Base-by-base conservation (phyloP, 2,888 invertebrate species). In the Spisula solida region DNA sequence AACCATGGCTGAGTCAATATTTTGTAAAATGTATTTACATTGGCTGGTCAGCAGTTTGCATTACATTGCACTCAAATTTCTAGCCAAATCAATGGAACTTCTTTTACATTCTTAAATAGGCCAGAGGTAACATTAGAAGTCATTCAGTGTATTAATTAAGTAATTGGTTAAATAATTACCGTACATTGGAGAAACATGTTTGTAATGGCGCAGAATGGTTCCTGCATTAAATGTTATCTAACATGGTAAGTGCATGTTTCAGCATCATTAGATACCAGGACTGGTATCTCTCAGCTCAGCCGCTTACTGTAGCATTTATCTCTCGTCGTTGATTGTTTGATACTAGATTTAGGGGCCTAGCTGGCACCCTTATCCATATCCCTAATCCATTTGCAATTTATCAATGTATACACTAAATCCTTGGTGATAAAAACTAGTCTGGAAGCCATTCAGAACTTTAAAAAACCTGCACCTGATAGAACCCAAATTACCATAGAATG, bases 211-310 rank as follows among this genome's bases (percentile, higher is more conserved):
- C 34, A 31, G 31, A 75, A 16, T 75, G 34, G 20, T 75, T 75
- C 16, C 75, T 34, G 16, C 29, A 75, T 75, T 75, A 75, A 75
- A 25, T 75, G 14, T 75, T 75, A 75, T 75, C 75, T 75, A 34
- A 75, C 34, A 75, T 0, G 16, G 75, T 75, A 75, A 75, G 75
- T 75, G 75, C 75, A 75, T 31, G 34, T 75, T 75, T 75, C 75
- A 75, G 75, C 75, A 75, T 75, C 75, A 75, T 75, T 75, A 75
- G 75, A 75, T 75, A 16, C 8, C 8, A 41, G 41, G 41, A n/a
- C n/a, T n/a, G n/a, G n/a, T n/a, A n/a, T 41, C 2, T 41, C 41
- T 41, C 41, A 41, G 41, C 41, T 41, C 41, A 41, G 41, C 41
- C 2, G 41, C 2, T n/a, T n/a, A n/a, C n/a, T n/a, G n/a, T 8